A percentile compares a stretch with the other conserved stretches of the same genome.
Evolutionary conservation across 2,888 invertebrate genomes (phyloP).

Genomic region (Drosophila vallismaia): DNA sequence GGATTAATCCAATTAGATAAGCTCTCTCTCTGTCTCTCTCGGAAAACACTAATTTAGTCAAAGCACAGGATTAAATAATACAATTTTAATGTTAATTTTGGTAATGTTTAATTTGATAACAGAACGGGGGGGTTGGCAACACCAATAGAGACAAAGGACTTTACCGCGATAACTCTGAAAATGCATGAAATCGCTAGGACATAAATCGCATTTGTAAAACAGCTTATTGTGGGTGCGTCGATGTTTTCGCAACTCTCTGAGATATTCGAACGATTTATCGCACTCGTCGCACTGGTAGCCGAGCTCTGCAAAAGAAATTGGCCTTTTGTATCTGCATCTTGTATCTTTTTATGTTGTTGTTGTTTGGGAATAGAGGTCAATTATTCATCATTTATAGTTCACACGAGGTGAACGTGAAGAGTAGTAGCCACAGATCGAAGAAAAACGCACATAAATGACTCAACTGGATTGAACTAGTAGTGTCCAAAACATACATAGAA

Average conservation of each 20-base stretch:
- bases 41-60: not conserved
- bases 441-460: not conserved
- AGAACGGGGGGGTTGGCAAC: not conserved
- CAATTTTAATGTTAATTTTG: not conserved
- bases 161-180: constrained; percentile 75
- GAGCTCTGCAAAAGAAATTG: constrained; percentile 68
- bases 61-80: not conserved
- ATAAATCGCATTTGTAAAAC: constrained; percentile 77
- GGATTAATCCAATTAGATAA: not conserved
- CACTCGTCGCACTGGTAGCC: constrained; percentile 73
- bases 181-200: constrained; percentile 71
- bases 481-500: not conserved
- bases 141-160: constrained; percentile 22
- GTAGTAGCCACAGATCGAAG: not conserved
- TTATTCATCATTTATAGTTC: not conserved
- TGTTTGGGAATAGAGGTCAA: not conserved
- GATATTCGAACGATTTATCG: constrained; percentile 61
- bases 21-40: not conserved
- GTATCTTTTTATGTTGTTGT: no score
- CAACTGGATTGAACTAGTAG: not conserved
- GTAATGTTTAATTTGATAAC: not conserved
- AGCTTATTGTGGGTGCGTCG: constrained; percentile 71
- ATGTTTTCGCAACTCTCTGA: constrained; percentile 75
- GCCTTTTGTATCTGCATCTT: constrained; percentile 43
- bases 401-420: no score